A percentile compares a stretch with the other conserved stretches of the same genome.
Conservation (phyloP, 2,888 invertebrate species). For the Rutpela maculata region DNA sequence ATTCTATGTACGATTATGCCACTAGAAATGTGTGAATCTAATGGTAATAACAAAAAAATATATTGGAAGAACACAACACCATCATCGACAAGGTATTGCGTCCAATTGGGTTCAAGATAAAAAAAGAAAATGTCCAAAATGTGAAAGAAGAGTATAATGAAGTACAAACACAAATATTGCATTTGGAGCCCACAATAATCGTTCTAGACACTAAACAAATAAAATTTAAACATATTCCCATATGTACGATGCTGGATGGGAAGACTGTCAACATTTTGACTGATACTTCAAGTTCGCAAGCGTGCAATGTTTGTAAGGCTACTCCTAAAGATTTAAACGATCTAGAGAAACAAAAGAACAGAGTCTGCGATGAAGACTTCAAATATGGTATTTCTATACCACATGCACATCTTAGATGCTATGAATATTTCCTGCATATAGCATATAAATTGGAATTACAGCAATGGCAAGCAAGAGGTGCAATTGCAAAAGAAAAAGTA, state of each 20-base stretch:
- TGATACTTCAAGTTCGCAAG: constrained; percentile 23
- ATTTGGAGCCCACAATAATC: constrained; percentile 35
- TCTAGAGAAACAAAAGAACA: constrained; percentile 33
- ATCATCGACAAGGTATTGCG: constrained; percentile 40
- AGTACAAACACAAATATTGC: constrained; percentile 35
- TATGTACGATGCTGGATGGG: constrained; percentile 43
- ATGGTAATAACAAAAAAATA: constrained; percentile 29
- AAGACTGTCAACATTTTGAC: constrained; percentile 42
- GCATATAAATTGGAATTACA: constrained; percentile 37
- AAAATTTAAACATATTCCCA: constrained; percentile 40
- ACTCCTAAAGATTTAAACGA: constrained; percentile 38
- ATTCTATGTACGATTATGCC: constrained; percentile 37
- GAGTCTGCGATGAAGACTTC: constrained; percentile 31
- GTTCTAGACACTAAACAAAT: constrained; percentile 27
- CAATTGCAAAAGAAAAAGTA: constrained; percentile 27
- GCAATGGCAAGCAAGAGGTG: constrained; percentile 37
- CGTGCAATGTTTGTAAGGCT: constrained; percentile 40
- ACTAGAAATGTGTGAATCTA: constrained; percentile 19
- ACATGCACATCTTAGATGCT: constrained; percentile 16
- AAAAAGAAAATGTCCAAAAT: constrained; percentile 34
- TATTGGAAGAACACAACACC: constrained; percentile 40
- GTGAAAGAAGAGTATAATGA: constrained; percentile 31
- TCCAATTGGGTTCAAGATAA: constrained; percentile 28
- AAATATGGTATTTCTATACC: constrained; percentile 34
- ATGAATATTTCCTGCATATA: constrained; percentile 25